A percentile compares a stretch with the other conserved stretches of the same genome.
Conservation (phyloP, 2,113 vertebrate species). For the Ivindomyrus marchei region DNA sequence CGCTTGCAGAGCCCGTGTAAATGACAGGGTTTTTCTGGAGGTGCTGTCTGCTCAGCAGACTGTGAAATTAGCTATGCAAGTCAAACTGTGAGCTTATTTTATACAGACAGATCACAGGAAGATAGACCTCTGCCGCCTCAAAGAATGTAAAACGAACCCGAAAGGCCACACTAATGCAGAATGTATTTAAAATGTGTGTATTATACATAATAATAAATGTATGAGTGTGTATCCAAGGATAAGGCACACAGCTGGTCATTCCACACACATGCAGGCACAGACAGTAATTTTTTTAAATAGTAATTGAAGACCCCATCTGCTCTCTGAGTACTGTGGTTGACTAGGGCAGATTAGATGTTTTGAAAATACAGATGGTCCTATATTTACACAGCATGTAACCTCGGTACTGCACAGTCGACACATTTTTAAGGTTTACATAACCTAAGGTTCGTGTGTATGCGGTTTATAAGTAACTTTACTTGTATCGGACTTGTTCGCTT, state of each 20-base stretch:
- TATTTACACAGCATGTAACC: background rate
- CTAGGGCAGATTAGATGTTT: background rate
- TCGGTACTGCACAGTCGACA: background rate
- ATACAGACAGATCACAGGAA: background rate
- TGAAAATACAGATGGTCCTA: background rate
- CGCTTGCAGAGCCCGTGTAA: background rate
- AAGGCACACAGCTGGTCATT: background rate
- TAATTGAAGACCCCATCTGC: background rate
- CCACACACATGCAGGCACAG: background rate
- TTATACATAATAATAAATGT: background rate
- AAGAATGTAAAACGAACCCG: background rate
- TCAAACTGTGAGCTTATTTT: background rate
- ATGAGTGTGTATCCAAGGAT: background rate
- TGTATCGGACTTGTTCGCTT: background rate
- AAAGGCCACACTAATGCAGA: background rate
- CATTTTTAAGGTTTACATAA: background rate
- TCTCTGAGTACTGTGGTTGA: background rate
- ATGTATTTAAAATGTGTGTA: background rate
- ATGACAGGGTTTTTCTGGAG: background rate
- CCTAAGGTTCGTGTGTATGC: background rate
- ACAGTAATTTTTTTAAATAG: background rate
- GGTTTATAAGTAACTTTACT: background rate
- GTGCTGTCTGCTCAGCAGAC: background rate
- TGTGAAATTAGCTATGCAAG: slow-evolving; percentile 8
- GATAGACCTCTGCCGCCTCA: background rate